A percentile compares a stretch with the other conserved stretches of the same genome.
Conservation (phyloP, 1,140 invertebrate species). For the Danaus melanippus region DNA sequence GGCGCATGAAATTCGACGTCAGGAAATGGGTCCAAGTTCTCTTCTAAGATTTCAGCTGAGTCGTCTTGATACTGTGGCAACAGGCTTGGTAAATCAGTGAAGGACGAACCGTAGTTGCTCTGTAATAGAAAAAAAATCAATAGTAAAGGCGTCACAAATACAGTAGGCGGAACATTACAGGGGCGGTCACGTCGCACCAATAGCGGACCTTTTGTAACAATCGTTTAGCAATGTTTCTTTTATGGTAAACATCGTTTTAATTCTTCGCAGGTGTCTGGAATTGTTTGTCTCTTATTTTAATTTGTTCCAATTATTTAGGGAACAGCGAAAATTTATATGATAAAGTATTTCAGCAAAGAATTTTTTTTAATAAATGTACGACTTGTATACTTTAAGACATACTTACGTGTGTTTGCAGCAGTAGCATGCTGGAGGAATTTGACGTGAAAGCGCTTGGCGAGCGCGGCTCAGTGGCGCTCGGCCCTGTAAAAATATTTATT, state of each 20-base stretch:
- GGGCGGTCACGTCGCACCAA: slow-evolving; percentile 56
- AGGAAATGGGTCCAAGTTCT: slow-evolving; percentile 69
- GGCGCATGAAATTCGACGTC: slow-evolving; percentile 70
- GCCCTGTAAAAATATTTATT: slow-evolving; percentile 50
- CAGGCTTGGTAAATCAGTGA: slow-evolving; percentile 61
- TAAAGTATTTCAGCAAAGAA: no score
- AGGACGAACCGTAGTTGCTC: slow-evolving; percentile 73
- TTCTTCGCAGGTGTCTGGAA: slow-evolving; percentile 21
- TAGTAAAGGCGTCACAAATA: slow-evolving; percentile 50
- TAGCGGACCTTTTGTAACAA: slow-evolving; percentile 35
- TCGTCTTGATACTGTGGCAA: slow-evolving; percentile 71
- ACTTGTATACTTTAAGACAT: background rate
- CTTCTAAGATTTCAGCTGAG: slow-evolving; percentile 68
- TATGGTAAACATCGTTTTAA: slow-evolving; percentile 22
- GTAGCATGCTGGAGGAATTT: slow-evolving; percentile 71
- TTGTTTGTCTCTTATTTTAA: no score
- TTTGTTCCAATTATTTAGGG: no score
- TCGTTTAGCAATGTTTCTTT: slow-evolving; percentile 27
- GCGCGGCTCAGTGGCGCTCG: slow-evolving; percentile 67
- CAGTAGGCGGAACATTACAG: slow-evolving; percentile 50
- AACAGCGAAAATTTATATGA: no score
- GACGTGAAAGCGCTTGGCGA: slow-evolving; percentile 63
- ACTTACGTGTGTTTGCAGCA: slow-evolving; percentile 73
- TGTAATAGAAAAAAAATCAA: slow-evolving; percentile 65
- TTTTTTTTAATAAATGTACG: no score